phyloP scores from a whole-genome alignment of 2,113 vertebrate species.

The Stigmatopora argus region DNA sequence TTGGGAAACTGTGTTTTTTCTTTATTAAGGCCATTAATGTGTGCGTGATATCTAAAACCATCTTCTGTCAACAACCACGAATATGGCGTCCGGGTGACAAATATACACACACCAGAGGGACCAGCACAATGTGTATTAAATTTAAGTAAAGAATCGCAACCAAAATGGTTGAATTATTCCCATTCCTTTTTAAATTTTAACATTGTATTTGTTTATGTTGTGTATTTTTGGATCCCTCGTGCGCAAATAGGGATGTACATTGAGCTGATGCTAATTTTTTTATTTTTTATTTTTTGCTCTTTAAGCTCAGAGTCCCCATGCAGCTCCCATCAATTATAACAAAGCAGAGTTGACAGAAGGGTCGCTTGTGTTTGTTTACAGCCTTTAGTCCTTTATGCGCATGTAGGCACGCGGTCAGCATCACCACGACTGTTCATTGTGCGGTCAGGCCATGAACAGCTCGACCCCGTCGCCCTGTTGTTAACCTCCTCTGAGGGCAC shows the following conservation, averaged over 20 bases:
- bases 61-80: too few species aligned
- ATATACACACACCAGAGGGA: too few species aligned
- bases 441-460: slow-evolving; percentile 31
- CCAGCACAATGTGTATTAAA: too few species aligned
- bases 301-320: not conserved
- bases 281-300: not conserved
- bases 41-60: too few species aligned
- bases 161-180: too few species aligned
- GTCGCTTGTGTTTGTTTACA: slow-evolving; percentile 44
- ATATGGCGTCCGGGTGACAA: too few species aligned
- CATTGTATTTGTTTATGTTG: too few species aligned
- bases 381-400: slow-evolving; percentile 32
- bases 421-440: slow-evolving; percentile 38
- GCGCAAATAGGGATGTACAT: too few species aligned
- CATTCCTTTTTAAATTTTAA: too few species aligned
- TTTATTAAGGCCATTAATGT: too few species aligned
- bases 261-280: not conserved
- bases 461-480: slow-evolving; percentile 26
- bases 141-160: too few species aligned
- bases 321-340: slow-evolving; percentile 14
- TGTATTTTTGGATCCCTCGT: too few species aligned
- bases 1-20: not conserved
- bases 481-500: slow-evolving; percentile 16
- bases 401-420: slow-evolving; percentile 11
- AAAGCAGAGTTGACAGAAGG: slow-evolving; percentile 27